Percentiles rank a stretch among this genome's conserved stretches.
Conservation (phyloP, 2,113 vertebrate species). For the Puffinus mauretanicus region DNA sequence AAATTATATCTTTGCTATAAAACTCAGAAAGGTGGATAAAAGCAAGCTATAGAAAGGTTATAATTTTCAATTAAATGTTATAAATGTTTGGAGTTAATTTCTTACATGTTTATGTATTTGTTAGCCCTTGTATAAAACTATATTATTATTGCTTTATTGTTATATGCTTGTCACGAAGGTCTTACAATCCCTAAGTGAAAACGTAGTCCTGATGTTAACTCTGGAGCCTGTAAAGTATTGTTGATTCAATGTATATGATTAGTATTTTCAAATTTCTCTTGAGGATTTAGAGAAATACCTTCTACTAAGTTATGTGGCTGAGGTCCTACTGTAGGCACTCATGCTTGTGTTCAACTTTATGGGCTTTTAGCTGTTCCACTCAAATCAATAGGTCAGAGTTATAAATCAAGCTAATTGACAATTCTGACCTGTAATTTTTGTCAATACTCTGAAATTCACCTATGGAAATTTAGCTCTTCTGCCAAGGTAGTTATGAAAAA, state of each 20-base stretch:
- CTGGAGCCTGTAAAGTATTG: background rate
- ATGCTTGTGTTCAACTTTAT: background rate
- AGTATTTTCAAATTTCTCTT: conserved; percentile 4
- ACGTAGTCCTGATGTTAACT: background rate
- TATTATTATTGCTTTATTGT: background rate
- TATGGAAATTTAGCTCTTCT: background rate
- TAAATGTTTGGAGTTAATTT: background rate
- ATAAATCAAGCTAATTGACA: background rate
- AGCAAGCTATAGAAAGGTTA: background rate
- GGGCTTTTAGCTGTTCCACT: background rate
- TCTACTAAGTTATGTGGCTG: background rate
- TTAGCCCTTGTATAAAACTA: background rate
- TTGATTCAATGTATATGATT: background rate
- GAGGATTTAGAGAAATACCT: background rate
- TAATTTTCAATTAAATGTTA: background rate
- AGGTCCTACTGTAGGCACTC: background rate
- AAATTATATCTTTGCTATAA: background rate
- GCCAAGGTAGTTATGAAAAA: background rate
- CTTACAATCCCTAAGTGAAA: background rate
- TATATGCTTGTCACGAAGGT: background rate
- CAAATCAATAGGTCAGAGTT: background rate
- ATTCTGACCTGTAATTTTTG: background rate
- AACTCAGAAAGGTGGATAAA: background rate
- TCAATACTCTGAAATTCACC: background rate
- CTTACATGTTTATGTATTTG: background rate